Evolutionary conservation across 2,797 vertebrate species (phyloP).

Genomic region (Enteromius paludinosus): DNA sequence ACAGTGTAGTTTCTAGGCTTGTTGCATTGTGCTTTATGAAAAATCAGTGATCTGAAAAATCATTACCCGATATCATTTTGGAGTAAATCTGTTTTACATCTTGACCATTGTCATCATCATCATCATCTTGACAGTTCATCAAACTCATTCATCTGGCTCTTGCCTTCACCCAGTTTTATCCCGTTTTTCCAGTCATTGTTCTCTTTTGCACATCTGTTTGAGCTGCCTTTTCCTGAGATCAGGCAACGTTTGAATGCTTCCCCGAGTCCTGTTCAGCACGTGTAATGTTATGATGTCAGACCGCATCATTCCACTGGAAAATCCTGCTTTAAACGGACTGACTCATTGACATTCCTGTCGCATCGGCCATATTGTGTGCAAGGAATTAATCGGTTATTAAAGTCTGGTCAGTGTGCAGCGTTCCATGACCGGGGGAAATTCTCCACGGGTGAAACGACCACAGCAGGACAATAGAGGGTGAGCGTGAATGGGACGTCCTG

Average conservation of each 20-base stretch:
- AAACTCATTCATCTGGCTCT: neutral
- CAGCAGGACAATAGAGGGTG: constrained; percentile 45
- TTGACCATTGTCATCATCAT: neutral
- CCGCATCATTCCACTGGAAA: constrained; percentile 27
- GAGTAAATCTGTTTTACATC: neutral
- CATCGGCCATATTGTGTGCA: constrained; percentile 55
- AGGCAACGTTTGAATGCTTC: constrained; percentile 3
- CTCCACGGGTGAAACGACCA: constrained; percentile 56
- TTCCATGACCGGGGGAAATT: constrained; percentile 58
- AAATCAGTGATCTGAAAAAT: neutral
- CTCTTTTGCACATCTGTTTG: constrained; percentile 11
- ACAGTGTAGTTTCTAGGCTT: neutral
- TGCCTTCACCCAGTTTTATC: neutral
- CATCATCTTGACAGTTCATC: neutral
- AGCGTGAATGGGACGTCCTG: constrained; percentile 35
- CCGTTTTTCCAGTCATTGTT: neutral
- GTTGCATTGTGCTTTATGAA: neutral
- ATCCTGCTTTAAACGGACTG: constrained; percentile 10
- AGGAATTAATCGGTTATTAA: constrained; percentile 67
- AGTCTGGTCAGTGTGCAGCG: constrained; percentile 61
- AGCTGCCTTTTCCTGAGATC: constrained; percentile 32
- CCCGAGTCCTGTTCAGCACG: constrained; percentile 1
- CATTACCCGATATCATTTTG: constrained; percentile 31
- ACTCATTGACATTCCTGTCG: constrained; percentile 54
- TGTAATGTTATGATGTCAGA: constrained; percentile 9